Conservation (phyloP, 2,113 vertebrate species). For the Cnemophilus loriae region DNA sequence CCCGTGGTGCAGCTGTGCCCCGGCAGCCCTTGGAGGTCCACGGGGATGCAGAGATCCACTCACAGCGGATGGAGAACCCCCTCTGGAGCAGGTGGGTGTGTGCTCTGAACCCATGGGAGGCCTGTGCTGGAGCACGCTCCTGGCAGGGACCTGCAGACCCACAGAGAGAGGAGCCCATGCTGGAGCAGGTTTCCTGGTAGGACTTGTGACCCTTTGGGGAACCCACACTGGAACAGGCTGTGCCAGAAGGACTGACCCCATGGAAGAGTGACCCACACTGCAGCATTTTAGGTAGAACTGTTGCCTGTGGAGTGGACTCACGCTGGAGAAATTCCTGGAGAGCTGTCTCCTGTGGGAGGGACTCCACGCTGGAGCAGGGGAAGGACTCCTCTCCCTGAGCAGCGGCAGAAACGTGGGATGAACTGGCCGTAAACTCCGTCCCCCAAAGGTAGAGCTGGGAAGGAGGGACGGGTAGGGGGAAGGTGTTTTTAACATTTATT, state of each 20-base stretch:
- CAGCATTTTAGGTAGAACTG: neutral
- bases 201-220: neutral
- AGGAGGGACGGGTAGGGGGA: neutral
- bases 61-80: fast-evolving
- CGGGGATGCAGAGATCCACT: neutral
- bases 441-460: neutral
- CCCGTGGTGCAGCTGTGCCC: fast-evolving
- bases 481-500: neutral
- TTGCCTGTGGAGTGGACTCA: neutral
- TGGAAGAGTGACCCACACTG: neutral
- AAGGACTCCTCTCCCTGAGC: neutral
- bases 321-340: neutral
- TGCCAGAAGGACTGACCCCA: neutral
- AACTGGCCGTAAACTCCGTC: neutral
- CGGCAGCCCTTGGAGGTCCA: neutral
- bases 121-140: neutral
- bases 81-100: fast-evolving
- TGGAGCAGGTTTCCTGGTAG: neutral
- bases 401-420: fast-evolving
- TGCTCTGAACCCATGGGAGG: neutral
- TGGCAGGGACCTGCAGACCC: neutral
- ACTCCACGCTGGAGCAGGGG: fast-evolving
- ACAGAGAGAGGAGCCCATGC: neutral
- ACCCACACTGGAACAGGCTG: fast-evolving
- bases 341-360: neutral